phyloP scores from a whole-genome alignment of 2,113 vertebrate species.

The Sprattus sprattus region DNA sequence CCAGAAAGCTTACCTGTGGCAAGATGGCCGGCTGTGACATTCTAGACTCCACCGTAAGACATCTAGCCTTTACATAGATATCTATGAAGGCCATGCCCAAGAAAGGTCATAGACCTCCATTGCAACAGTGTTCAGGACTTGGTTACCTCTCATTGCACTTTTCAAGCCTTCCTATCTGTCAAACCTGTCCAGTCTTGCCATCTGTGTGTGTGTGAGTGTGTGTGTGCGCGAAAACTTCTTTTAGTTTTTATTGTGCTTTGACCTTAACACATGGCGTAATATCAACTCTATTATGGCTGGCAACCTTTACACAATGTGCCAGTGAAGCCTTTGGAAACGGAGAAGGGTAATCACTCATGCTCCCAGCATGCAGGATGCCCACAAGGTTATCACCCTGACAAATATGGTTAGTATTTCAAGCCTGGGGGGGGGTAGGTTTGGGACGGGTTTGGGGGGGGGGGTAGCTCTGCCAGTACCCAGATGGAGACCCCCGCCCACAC shows the following conservation, averaged over 20 bases:
- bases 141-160: neutral
- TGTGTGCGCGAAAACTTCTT: neutral
- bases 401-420: neutral
- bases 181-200: neutral
- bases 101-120: too few relatives aligned
- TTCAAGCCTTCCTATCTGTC: neutral
- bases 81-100: too few relatives aligned
- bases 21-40: too few relatives aligned
- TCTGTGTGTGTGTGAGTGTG: neutral
- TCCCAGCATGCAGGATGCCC: neutral
- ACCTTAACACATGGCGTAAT: neutral
- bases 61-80: too few relatives aligned
- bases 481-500: neutral
- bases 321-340: neutral
- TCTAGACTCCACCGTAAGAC: too few relatives aligned
- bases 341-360: neutral
- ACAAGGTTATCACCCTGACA: neutral
- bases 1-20: too few relatives aligned
- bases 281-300: neutral
- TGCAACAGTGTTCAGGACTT: neutral
- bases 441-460: too few relatives aligned
- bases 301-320: neutral
- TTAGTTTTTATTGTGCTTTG: neutral
- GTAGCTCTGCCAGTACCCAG: neutral
- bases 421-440: neutral